phyloP scores from a whole-genome alignment of 1,140 invertebrate species.

The Paralvinella palmiformis region DNA sequence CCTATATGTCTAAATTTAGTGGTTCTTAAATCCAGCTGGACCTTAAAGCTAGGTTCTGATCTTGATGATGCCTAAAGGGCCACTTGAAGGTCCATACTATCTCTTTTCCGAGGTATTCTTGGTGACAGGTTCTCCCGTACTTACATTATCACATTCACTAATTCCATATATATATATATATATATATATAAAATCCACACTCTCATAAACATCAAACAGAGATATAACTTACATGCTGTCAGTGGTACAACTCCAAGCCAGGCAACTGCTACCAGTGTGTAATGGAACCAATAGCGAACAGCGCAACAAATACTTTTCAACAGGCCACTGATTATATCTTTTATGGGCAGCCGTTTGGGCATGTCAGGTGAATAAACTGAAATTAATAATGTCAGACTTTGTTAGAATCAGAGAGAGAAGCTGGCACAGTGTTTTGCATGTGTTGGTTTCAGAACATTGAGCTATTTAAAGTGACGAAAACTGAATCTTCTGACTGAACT shows the following conservation, averaged over 20 bases:
- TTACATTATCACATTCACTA: no score
- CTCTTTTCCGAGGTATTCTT: no score
- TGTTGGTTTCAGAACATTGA: neutral
- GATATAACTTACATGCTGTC: slow-evolving; percentile 69
- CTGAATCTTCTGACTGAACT: no score
- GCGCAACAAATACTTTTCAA: slow-evolving; percentile 83
- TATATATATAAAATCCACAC: no score
- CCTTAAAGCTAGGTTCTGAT: no score
- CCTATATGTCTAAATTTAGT: no score
- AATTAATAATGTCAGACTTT: slow-evolving; percentile 23
- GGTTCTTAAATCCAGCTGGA: no score
- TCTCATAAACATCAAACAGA: no score
- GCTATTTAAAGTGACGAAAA: neutral
- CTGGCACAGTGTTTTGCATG: neutral
- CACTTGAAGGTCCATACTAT: no score
- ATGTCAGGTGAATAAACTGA: slow-evolving; percentile 94
- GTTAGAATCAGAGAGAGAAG: neutral
- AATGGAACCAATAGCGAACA: slow-evolving; percentile 92
- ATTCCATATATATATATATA: no score
- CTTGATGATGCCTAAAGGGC: no score
- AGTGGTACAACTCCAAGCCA: slow-evolving; percentile 97
- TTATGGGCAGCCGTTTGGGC: slow-evolving; percentile 88
- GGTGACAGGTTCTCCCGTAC: no score
- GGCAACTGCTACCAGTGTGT: slow-evolving; percentile 89
- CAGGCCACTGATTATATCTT: slow-evolving; percentile 81